Evolutionary conservation across 2,113 vertebrate genomes (phyloP).

Genomic region (Psittacara wagleri): DNA sequence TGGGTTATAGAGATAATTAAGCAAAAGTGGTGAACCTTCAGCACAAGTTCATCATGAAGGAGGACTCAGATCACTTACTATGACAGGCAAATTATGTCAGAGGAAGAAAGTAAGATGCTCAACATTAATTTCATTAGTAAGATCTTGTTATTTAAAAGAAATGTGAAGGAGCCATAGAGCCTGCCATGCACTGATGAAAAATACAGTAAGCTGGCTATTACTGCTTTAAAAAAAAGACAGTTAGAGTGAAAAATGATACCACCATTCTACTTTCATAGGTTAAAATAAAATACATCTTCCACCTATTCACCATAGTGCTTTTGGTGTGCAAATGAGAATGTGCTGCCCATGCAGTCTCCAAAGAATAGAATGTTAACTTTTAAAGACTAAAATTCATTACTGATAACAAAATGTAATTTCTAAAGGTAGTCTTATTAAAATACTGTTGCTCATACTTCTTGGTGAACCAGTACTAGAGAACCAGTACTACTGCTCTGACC

Average conservation of each 20-base stretch:
- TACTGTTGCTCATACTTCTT: neutral
- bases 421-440: neutral
- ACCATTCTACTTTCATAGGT: neutral
- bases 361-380: neutral
- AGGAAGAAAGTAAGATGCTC: neutral
- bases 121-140: neutral
- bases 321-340: accelerated
- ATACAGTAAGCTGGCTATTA: neutral
- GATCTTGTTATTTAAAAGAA: neutral
- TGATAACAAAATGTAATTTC: neutral
- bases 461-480: neutral
- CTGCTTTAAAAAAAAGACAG: neutral
- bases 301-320: neutral
- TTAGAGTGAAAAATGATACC: neutral
- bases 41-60: neutral
- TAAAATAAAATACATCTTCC: neutral
- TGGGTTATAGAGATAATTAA: slow-evolving; percentile 1
- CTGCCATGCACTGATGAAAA: neutral
- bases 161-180: neutral
- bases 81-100: neutral
- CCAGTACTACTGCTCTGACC: neutral
- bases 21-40: neutral
- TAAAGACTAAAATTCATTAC: neutral
- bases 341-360: neutral
- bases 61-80: neutral